Evolutionary conservation across 2,113 vertebrate species (phyloP).

Genomic region (Gallinago jamesoni): DNA sequence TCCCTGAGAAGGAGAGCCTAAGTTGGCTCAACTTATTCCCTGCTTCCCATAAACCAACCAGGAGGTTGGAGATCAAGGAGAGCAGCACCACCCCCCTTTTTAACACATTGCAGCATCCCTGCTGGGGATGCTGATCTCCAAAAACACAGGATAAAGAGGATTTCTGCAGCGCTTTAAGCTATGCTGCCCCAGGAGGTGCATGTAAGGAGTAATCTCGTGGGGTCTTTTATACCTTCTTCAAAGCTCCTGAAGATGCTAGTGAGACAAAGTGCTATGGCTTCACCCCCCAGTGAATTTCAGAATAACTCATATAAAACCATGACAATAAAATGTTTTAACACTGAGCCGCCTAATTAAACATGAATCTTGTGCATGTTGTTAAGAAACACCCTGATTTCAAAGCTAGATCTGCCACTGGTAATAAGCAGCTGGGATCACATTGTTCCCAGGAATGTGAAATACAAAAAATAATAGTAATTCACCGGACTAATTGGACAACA

Average conservation of each 20-base stretch:
- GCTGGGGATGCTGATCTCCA: neutral
- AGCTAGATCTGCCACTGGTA: neutral
- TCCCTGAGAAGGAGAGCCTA: neutral
- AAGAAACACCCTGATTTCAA: neutral
- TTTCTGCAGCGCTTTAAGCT: neutral
- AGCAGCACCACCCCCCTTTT: neutral
- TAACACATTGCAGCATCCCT: neutral
- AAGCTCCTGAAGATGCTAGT: neutral
- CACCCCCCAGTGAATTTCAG: neutral
- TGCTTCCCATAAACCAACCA: neutral
- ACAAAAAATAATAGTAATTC: neutral
- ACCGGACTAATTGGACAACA: neutral
- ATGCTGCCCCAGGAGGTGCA: neutral
- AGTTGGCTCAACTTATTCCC: neutral
- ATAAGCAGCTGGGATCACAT: neutral
- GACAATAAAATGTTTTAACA: neutral
- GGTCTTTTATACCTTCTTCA: neutral
- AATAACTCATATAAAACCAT: neutral
- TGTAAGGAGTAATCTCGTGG: neutral
- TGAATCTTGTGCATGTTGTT: neutral
- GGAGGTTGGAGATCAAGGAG: neutral
- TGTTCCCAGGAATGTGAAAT: neutral
- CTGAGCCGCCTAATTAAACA: neutral
- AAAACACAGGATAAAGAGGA: neutral
- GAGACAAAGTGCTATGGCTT: neutral